Conservation (phyloP, 2,797 vertebrate genomes). For the Aphelocoma californica region DNA sequence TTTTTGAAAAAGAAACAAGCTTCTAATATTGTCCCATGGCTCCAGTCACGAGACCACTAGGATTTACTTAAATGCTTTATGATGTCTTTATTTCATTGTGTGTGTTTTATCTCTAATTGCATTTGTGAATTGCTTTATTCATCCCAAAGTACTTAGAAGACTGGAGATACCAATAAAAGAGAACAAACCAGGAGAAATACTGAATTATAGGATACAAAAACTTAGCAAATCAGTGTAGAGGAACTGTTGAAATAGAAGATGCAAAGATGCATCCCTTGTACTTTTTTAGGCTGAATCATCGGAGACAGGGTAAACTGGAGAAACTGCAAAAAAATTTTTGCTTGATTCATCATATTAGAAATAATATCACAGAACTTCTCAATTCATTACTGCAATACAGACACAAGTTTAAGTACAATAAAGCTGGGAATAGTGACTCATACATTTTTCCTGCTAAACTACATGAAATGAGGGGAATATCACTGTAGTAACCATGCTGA, state of each 20-base stretch:
- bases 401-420: neutral
- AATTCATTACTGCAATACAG: neutral
- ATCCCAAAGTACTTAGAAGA: neutral
- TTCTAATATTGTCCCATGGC: neutral
- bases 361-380: neutral
- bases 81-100: conserved; percentile 7
- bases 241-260: neutral
- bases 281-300: neutral
- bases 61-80: conserved; percentile 16
- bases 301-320: neutral
- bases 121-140: conserved; percentile 16
- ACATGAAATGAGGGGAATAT: neutral
- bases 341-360: neutral
- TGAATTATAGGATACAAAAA: neutral
- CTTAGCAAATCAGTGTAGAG: neutral
- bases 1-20: neutral
- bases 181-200: neutral
- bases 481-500: neutral
- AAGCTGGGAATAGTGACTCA: neutral
- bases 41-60: neutral
- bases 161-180: neutral
- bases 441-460: neutral
- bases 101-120: conserved; percentile 40
- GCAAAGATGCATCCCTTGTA: neutral
- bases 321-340: neutral